Evolutionary conservation across 2,888 invertebrate genomes (phyloP).

Genomic region (Tetragonula carbonaria): DNA sequence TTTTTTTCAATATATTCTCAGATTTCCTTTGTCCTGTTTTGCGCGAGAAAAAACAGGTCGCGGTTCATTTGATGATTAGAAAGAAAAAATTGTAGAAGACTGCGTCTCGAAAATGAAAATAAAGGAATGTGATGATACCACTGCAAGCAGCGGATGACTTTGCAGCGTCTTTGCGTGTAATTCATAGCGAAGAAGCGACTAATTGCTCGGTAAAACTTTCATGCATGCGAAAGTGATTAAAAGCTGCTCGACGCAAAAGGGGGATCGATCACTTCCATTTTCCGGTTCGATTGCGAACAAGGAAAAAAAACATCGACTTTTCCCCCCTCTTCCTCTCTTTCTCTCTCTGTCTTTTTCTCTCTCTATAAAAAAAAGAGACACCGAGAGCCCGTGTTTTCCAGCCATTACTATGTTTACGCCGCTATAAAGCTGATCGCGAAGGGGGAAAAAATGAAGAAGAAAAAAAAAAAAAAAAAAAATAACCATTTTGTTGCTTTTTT

Average conservation of each 20-base stretch:
- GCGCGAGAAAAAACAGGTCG: too few species aligned
- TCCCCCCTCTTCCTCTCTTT: constrained; percentile 1
- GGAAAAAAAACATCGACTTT: constrained; percentile 27
- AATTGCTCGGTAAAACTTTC: constrained; percentile 23
- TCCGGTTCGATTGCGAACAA: constrained; percentile 17
- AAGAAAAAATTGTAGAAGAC: too few species aligned
- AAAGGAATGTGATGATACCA: not conserved
- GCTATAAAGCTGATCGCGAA: constrained; percentile 4
- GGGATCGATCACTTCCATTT: constrained; percentile 34
- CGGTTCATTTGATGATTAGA: too few species aligned
- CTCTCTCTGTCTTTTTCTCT: too few species aligned
- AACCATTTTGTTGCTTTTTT: not conserved
- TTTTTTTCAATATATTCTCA: too few species aligned
- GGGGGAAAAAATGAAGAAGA: not conserved
- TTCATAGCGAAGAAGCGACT: constrained; percentile 15
- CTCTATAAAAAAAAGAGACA: constrained; percentile 1
- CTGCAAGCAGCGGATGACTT: not conserved
- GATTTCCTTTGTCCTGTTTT: too few species aligned
- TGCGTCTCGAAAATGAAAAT: not conserved
- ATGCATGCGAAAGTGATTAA: constrained; percentile 36
- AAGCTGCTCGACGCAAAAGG: constrained; percentile 16
- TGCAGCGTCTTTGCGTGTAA: not conserved
- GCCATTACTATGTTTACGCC: constrained; percentile 26
- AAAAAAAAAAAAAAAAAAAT: not conserved
- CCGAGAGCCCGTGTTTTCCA: not conserved